phyloP scores from a whole-genome alignment of 2,888 invertebrate genomes.

The Rotaria sp. region DNA sequence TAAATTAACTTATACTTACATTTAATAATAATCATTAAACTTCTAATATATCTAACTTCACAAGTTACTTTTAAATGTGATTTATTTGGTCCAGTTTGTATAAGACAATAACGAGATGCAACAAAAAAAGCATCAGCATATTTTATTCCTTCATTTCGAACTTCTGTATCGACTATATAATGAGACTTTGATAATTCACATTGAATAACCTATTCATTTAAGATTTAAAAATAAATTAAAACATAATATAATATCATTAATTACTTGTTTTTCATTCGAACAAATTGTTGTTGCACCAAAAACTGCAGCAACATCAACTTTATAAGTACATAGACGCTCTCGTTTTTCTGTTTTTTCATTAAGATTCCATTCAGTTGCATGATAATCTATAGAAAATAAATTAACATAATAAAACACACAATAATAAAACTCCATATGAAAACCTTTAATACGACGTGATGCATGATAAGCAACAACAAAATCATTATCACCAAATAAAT shows the following conservation, averaged over 20 bases:
- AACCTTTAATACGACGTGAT: slow-evolving; percentile 12
- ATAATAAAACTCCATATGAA: not conserved
- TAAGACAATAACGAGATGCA: slow-evolving; percentile 21
- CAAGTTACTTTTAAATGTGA: slow-evolving; percentile 14
- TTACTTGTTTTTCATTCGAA: not conserved
- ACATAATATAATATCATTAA: not conserved
- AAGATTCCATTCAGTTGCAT: not conserved
- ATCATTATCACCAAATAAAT: not conserved
- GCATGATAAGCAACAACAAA: not conserved
- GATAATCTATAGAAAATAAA: not conserved
- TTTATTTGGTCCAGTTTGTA: not conserved
- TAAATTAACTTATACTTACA: not conserved
- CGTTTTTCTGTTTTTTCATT: not conserved
- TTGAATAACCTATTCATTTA: not conserved
- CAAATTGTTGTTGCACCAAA: not conserved
- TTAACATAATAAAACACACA: not conserved
- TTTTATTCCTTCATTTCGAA: slow-evolving; percentile 21
- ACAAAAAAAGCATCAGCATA: not conserved
- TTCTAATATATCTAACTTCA: slow-evolving; percentile 21
- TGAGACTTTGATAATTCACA: slow-evolving; percentile 3
- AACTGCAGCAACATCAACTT: not conserved
- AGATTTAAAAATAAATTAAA: not conserved
- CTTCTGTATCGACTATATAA: slow-evolving; percentile 15
- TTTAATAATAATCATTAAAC: slow-evolving; percentile 4
- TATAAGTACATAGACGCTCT: not conserved